These are phyloP conservation scores for Pocillopora meandrina DNA, from an alignment of 92 coral and sea anemone genomes.

Conservation along the genomic window DNA sequence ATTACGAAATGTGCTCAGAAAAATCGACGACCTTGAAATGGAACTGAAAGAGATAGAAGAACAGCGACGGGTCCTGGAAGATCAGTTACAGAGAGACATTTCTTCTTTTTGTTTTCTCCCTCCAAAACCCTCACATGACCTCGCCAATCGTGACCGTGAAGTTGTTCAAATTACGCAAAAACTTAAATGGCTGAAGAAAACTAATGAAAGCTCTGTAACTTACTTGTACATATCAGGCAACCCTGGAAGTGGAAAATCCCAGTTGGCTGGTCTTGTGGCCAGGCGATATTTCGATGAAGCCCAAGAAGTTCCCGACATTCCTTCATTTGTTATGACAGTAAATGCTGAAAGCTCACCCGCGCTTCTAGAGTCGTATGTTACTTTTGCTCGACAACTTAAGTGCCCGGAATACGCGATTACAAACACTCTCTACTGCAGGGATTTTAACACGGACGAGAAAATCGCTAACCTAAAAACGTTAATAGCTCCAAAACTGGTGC, in stretches of 20 bases:
- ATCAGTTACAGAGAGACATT: slow-evolving; percentile 5
- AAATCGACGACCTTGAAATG: background rate
- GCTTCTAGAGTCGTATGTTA: slow-evolving; percentile 48
- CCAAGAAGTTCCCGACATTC: background rate
- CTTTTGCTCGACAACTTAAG: slow-evolving; percentile 44
- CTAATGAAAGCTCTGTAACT: slow-evolving; percentile 18
- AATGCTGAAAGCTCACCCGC: slow-evolving; percentile 44
- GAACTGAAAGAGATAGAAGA: background rate
- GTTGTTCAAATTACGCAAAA: background rate
- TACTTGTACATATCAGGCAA: slow-evolving; percentile 47
- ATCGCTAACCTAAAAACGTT: slow-evolving; percentile 37
- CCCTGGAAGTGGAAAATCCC: slow-evolving; percentile 55
- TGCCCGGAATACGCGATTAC: slow-evolving; percentile 18
- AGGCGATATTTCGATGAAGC: background rate
- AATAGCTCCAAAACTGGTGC: slow-evolving; percentile 23
- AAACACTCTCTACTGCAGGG: background rate
- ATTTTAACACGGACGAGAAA: slow-evolving; percentile 43
- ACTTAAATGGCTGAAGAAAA: background rate
- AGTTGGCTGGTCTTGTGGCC: slow-evolving; percentile 21
- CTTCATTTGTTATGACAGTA: slow-evolving; percentile 43
- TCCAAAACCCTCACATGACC: slow-evolving; percentile 10
- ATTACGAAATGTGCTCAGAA: background rate
- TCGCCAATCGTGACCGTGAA: background rate
- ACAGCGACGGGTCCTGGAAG: background rate
- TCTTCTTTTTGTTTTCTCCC: slow-evolving; percentile 10